Conservation (phyloP, 2,797 vertebrate species). For the Acanthurus tractus region DNA sequence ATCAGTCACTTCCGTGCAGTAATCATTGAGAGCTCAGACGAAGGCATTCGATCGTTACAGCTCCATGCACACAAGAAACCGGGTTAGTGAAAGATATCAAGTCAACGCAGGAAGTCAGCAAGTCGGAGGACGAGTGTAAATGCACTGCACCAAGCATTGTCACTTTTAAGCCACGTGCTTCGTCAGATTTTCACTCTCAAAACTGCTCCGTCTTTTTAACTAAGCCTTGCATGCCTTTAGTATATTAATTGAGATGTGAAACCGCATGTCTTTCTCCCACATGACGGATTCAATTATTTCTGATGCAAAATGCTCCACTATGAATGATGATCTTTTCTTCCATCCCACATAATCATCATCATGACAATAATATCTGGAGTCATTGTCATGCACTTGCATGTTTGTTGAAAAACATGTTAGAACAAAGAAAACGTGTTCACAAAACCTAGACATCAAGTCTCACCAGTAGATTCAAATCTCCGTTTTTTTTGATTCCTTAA, state of each 20-base stretch:
- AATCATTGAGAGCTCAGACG: slow-evolving; percentile 9
- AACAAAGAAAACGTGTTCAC: background rate
- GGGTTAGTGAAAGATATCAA: background rate
- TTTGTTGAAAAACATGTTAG: background rate
- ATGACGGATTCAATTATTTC: background rate
- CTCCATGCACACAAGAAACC: background rate
- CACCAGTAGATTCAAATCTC: background rate
- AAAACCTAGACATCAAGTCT: background rate
- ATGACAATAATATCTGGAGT: background rate
- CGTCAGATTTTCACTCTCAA: background rate
- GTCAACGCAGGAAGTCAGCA: slow-evolving; percentile 48
- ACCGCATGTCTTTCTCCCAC: background rate
- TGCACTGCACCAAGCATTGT: slow-evolving; percentile 1
- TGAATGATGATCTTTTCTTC: background rate
- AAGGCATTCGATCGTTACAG: slow-evolving; percentile 6
- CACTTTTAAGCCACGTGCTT: slow-evolving; percentile 3
- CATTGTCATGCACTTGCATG: background rate
- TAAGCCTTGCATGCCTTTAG: too few species aligned
- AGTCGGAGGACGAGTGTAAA: background rate
- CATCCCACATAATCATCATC: background rate
- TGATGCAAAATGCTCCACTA: background rate
- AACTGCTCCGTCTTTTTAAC: background rate
- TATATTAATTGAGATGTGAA: background rate
- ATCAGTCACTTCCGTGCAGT: slow-evolving; percentile 65
- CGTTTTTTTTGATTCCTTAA: background rate